phyloP scores from a whole-genome alignment of 2,888 invertebrate genomes.

The Lasioglossum villosulum region DNA sequence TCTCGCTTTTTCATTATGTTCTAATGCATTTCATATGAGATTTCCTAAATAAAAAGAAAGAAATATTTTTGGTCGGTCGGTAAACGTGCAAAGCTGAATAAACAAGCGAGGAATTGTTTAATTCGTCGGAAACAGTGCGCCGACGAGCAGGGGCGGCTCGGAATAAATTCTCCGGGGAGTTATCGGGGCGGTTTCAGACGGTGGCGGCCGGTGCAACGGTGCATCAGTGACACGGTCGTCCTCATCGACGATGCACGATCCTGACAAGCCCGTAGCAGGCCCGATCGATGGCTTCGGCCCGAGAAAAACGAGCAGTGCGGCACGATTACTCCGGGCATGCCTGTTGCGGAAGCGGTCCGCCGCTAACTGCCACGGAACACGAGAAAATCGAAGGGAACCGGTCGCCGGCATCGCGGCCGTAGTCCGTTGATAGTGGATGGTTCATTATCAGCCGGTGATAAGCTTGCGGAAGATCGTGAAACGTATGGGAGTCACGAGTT shows the following conservation, averaged over 20 bases:
- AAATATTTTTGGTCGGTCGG: too few relatives aligned
- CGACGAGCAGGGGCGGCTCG: slow-evolving; percentile 5
- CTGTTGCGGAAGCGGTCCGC: slow-evolving; percentile 69
- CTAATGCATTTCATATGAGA: too few relatives aligned
- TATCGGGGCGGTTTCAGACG: slow-evolving; percentile 39
- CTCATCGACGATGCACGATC: slow-evolving; percentile 66
- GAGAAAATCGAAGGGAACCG: slow-evolving; percentile 75
- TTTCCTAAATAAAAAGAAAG: too few relatives aligned
- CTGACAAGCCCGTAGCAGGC: slow-evolving; percentile 29
- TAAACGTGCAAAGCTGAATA: too few relatives aligned
- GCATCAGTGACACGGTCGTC: slow-evolving; percentile 40
- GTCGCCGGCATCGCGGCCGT: slow-evolving; percentile 56
- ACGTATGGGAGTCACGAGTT: slow-evolving; percentile 37
- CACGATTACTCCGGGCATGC: slow-evolving; percentile 70
- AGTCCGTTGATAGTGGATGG: slow-evolving; percentile 53
- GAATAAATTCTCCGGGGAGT: slow-evolving; percentile 53
- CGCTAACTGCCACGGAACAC: slow-evolving; percentile 76
- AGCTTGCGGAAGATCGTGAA: slow-evolving; percentile 29
- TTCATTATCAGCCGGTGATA: slow-evolving; percentile 59
- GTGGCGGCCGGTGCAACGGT: slow-evolving; percentile 31
- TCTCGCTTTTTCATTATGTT: too few relatives aligned
- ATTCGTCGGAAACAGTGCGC: not conserved
- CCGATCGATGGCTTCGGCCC: slow-evolving; percentile 64
- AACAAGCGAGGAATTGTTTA: not conserved
- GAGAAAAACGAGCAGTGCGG: slow-evolving; percentile 70